Conservation (phyloP, 1,140 invertebrate species). For the Camponotus pennsylvanicus region DNA sequence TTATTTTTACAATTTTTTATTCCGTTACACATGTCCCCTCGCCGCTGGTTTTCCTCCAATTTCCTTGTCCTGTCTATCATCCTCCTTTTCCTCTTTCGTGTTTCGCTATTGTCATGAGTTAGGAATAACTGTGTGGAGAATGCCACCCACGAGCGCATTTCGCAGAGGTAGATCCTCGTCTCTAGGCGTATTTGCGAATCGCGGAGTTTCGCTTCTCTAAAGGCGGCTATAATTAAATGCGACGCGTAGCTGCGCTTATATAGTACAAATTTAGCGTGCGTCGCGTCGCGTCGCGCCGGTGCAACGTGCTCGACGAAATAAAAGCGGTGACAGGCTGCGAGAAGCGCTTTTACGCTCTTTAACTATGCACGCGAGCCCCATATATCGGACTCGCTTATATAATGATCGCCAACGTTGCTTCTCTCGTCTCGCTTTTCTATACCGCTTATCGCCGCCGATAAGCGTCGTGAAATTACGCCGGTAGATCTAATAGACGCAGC, state of each 20-base stretch:
- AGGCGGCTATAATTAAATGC: constrained; percentile 71
- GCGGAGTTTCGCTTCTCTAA: constrained; percentile 64
- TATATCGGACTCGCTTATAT: constrained; percentile 54
- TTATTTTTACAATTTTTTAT: neutral
- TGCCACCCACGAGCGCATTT: constrained; percentile 34
- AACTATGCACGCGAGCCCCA: constrained; percentile 52
- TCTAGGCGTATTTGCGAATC: constrained; percentile 65
- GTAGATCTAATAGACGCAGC: neutral
- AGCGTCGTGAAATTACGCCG: constrained; percentile 54
- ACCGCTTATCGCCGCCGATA: constrained; percentile 50
- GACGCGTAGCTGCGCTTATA: constrained; percentile 66
- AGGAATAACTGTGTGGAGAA: constrained; percentile 32
- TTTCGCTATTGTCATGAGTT: neutral
- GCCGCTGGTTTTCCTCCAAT: neutral
- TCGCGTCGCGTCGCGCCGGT: constrained; percentile 34
- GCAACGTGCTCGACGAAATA: constrained; percentile 57
- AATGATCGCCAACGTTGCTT: constrained; percentile 53
- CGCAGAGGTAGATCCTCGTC: constrained; percentile 37
- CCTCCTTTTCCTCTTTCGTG: neutral
- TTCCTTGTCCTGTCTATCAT: neutral
- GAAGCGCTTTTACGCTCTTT: constrained; percentile 49
- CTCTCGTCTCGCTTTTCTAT: constrained; percentile 41
- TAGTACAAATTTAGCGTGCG: constrained; percentile 63
- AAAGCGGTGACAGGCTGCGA: constrained; percentile 49
- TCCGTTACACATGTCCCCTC: neutral